Evolutionary conservation across 2,797 vertebrate species (phyloP).

Genomic region (Oophaga sylvatica): DNA sequence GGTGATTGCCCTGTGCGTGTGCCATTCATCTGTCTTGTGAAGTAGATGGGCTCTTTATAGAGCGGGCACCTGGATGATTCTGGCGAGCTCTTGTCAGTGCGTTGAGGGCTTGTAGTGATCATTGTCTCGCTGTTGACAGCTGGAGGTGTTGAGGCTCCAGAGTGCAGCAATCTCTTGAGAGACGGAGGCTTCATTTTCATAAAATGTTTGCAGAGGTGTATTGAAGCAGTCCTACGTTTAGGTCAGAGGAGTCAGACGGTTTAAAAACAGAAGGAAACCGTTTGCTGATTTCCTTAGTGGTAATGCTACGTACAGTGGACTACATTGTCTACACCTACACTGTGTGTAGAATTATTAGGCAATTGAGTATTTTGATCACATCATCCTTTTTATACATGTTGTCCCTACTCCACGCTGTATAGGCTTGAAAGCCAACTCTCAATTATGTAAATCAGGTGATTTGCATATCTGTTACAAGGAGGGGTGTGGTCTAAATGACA

Average conservation of each 20-base stretch:
- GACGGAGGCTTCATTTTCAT: not conserved
- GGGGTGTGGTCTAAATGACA: too few species aligned
- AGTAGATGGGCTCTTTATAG: not conserved
- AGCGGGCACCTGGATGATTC: not conserved
- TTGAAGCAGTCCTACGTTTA: slow-evolving; percentile 25
- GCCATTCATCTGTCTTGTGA: not conserved
- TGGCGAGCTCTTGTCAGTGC: not conserved
- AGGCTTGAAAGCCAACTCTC: too few species aligned
- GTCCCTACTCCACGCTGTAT: too few species aligned
- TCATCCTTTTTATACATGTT: too few species aligned
- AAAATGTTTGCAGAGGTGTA: slow-evolving; percentile 21
- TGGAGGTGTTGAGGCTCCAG: not conserved
- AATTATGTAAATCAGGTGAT: too few species aligned
- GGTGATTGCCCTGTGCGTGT: not conserved
- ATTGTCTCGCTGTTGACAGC: not conserved
- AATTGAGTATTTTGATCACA: too few species aligned
- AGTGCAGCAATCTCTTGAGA: slow-evolving; percentile 17
- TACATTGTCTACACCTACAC: too few species aligned
- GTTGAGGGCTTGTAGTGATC: not conserved
- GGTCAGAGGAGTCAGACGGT: not conserved
- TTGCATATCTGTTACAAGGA: too few species aligned
- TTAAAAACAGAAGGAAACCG: not conserved
- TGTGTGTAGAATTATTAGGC: too few species aligned
- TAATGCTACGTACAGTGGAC: too few species aligned
- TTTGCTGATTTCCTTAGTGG: not conserved